A percentile compares a stretch with the other conserved stretches of the same genome.
These are phyloP conservation scores for Nineta flava DNA, from an alignment of 2,888 invertebrate genomes.

Conservation along the genomic window DNA sequence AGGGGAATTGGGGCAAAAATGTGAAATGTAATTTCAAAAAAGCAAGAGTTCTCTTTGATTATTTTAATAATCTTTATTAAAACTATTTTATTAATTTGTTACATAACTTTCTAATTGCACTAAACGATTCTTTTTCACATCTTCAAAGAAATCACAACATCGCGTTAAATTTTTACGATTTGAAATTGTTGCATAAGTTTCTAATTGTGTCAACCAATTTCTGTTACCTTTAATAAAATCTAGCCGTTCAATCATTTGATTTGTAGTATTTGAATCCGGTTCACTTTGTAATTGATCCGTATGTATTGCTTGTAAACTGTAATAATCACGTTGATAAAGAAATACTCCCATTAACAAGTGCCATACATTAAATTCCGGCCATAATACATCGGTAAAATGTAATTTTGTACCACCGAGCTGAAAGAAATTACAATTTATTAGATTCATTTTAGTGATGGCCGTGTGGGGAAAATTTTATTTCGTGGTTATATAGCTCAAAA, in stretches of 20 bases:
- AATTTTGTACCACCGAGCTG: slow-evolving; percentile 65
- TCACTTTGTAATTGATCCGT: slow-evolving; percentile 15
- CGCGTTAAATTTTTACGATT: not conserved
- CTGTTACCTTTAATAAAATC: not conserved
- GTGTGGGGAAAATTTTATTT: too few relatives aligned
- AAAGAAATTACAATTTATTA: slow-evolving; percentile 16
- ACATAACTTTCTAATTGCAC: not conserved
- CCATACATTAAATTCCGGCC: slow-evolving; percentile 95
- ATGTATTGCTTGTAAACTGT: slow-evolving; percentile 17
- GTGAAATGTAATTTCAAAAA: too few relatives aligned
- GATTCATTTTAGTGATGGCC: too few relatives aligned
- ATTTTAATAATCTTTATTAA: too few relatives aligned
- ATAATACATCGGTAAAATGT: slow-evolving; percentile 77
- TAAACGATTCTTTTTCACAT: slow-evolving; percentile 12
- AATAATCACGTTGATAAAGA: slow-evolving; percentile 57
- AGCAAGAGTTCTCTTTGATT: too few relatives aligned
- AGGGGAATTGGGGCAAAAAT: too few relatives aligned
- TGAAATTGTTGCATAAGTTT: slow-evolving; percentile 3
- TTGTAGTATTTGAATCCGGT: too few relatives aligned
- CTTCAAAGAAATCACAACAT: not conserved
- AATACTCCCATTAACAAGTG: slow-evolving; percentile 75
- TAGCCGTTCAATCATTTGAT: too few relatives aligned
- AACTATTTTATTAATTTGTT: not conserved
- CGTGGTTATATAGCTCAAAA: too few relatives aligned
- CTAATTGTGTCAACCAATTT: not conserved